A percentile compares a stretch with the other conserved stretches of the same genome.
These are phyloP conservation scores for Tenthredo notha DNA, from an alignment of 2,888 invertebrate species.

Conservation along the genomic window DNA sequence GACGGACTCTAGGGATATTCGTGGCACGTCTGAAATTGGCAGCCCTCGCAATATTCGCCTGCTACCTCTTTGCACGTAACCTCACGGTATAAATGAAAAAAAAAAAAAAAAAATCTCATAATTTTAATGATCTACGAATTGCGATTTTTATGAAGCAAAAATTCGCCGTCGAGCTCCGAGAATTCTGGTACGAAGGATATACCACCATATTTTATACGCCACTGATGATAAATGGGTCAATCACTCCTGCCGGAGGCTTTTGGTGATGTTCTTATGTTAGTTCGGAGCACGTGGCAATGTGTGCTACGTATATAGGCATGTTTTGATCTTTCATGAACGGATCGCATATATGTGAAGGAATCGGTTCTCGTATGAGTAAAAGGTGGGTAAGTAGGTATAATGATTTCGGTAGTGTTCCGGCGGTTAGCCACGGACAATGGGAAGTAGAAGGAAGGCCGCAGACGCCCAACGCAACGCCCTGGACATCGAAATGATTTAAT, in stretches of 20 bases:
- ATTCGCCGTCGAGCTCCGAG: background rate
- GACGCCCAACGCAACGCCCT: slow-evolving; percentile 20
- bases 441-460: slow-evolving; percentile 14
- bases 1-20: no score
- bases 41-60: no score
- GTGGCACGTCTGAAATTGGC: no score
- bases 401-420: slow-evolving; percentile 49
- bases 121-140: background rate
- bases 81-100: no score
- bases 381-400: slow-evolving; percentile 12
- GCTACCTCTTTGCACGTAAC: no score
- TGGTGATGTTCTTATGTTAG: background rate
- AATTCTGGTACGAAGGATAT: background rate
- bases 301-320: background rate
- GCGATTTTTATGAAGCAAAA: background rate
- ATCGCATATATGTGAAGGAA: background rate
- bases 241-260: slow-evolving; percentile 24
- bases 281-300: background rate
- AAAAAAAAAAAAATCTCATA: background rate
- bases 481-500: slow-evolving; percentile 38
- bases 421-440: slow-evolving; percentile 41
- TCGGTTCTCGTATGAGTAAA: background rate
- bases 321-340: slow-evolving; percentile 9
- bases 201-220: background rate
- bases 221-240: slow-evolving; percentile 9